These are phyloP conservation scores for Diaphora mendica DNA, from an alignment of 2,888 invertebrate species.

Conservation along the genomic window DNA sequence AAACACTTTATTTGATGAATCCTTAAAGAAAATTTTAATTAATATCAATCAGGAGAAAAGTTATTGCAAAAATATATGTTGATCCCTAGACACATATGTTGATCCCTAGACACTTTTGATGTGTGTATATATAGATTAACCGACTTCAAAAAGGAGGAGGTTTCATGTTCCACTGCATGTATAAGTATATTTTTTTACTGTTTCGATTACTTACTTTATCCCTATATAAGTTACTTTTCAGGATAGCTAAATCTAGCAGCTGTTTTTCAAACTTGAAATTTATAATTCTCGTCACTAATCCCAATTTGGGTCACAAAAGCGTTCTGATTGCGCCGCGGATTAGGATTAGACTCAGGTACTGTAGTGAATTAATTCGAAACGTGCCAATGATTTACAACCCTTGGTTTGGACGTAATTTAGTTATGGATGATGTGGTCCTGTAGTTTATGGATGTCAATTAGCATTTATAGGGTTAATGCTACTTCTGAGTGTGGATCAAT, in stretches of 20 bases:
- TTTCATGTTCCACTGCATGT: too few species aligned
- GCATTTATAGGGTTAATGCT: conserved; percentile 59
- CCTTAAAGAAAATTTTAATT: too few species aligned
- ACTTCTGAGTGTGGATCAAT: conserved; percentile 28
- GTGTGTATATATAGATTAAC: too few species aligned
- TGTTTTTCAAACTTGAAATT: neutral
- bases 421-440: conserved; percentile 68
- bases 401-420: conserved; percentile 72
- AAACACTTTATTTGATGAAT: too few species aligned
- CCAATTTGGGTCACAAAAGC: conserved; percentile 65
- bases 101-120: too few species aligned
- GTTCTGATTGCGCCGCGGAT: conserved; percentile 68
- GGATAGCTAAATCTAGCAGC: neutral
- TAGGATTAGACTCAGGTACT: conserved; percentile 71
- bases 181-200: neutral
- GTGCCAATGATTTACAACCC: conserved; percentile 77
- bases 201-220: neutral
- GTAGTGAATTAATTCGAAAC: conserved; percentile 78
- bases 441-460: conserved; percentile 70
- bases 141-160: too few species aligned
- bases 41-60: too few species aligned
- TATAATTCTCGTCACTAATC: conserved; percentile 29
- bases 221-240: neutral
- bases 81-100: too few species aligned
- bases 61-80: too few species aligned